Evolutionary conservation across 1,140 invertebrate species (phyloP), one percentile per base, ranked within the genome.

Genomic region (Drosophila mojavensis): DNA sequence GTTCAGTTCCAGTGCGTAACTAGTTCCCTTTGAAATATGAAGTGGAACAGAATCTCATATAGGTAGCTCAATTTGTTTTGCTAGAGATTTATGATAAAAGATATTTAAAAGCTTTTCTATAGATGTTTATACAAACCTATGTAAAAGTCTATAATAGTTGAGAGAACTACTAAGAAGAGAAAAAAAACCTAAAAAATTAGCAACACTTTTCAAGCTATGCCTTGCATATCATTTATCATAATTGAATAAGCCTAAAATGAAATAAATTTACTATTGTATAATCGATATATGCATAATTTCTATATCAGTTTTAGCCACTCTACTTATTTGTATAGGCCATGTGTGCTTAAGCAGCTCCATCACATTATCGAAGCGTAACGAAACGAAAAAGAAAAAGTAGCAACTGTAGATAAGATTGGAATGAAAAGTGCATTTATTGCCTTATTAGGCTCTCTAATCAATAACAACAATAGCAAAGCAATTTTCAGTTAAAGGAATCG

Each of bases 391-490:
- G 20, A 24, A 15, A 47, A 17, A 50, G 7, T 3, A 15, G 9
- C 3, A 3, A 53, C 1, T 0, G 9, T 17, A 10, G 55, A 67
- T 67, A 45, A 55, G 58, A 69, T 54, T 39, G 36, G 6, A 9
- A 6, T 6, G n/a, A 33, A 54, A 62, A 55, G 10, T 69, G 66
- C 58, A 62, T 69, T 69, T 62, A 62, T 62, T 60, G 58, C 20
- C 26, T 48, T 11, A 24, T 3, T 24, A 3, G 20, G 20, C 20
- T 24, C 3, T 24, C 0, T 24, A 24, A 24, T 24, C 20, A 24
- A 24, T 9, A 48, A 43, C 41, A 11, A 39, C 11, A 39, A 36
- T 1, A 33, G 7, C 33, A 39, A 4, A 39, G 11, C 11, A 3
- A 39, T 39, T 39, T 11, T 10, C 33, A 7, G 9, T 36, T 11